A percentile compares a stretch with the other conserved stretches of the same genome.
Conservation (phyloP, 2,888 invertebrate genomes). For the Andricus quercusramuli region DNA sequence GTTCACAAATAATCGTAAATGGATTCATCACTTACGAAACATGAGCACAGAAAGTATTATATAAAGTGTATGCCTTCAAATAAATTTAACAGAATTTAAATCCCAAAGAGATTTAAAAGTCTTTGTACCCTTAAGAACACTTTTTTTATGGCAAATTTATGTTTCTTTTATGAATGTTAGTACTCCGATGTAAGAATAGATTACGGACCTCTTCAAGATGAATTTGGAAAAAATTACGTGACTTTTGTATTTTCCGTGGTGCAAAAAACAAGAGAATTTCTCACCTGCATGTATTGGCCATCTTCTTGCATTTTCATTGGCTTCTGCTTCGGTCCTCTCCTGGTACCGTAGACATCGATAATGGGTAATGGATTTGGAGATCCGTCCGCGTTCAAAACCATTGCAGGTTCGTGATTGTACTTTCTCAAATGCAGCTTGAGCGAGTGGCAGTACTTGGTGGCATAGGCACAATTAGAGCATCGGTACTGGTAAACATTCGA, state of each 20-base stretch:
- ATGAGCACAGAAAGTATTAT: no score
- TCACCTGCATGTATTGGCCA: conserved; percentile 19
- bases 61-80: no score
- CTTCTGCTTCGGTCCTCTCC: conserved; percentile 90
- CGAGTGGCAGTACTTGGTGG: conserved; percentile 98
- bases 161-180: no score
- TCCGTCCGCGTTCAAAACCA: conserved; percentile 94
- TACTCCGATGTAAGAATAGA: neutral
- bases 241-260: no score
- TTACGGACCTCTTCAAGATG: neutral
- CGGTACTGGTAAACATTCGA: conserved; percentile 95
- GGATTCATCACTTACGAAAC: no score
- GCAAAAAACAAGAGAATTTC: neutral
- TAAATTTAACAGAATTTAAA: no score
- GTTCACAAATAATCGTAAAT: no score
- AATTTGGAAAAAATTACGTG: no score
- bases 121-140: no score
- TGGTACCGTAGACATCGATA: conserved; percentile 94
- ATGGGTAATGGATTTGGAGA: conserved; percentile 92
- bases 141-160: no score
- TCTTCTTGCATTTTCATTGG: conserved; percentile 40
- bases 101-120: no score
- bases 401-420: conserved; percentile 93
- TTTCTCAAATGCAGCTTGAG: conserved; percentile 96
- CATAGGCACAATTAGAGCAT: conserved; percentile 96